Conservation (phyloP, 1,140 invertebrate species). For the Batillaria attramentaria region DNA sequence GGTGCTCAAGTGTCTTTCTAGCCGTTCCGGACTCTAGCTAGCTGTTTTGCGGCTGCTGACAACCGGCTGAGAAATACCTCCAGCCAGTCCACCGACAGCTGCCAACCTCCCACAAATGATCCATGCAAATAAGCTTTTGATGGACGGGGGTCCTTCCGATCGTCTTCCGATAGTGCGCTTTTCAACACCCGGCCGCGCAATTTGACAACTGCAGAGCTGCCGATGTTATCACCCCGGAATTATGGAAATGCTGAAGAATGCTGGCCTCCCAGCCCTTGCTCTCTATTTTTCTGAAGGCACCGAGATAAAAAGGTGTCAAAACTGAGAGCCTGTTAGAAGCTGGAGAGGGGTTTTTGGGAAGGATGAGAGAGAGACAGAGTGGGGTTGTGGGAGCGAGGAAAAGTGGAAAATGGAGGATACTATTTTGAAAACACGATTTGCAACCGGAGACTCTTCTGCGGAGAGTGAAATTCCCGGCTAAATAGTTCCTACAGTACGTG, state of each 20-base stretch:
- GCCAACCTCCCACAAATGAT: conserved; percentile 29
- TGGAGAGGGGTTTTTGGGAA: neutral
- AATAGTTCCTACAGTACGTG: no score
- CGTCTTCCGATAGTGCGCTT: neutral
- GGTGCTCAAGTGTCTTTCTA: no score
- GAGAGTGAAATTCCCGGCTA: neutral
- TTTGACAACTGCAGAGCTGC: conserved; percentile 31
- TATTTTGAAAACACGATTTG: conserved; percentile 7
- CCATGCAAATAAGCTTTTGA: conserved; percentile 36
- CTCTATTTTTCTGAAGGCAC: neutral
- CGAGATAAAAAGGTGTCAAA: conserved; percentile 27
- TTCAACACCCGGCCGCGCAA: conserved; percentile 27
- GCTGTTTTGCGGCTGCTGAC: no score
- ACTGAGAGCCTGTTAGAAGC: conserved; percentile 19
- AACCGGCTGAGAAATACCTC: no score
- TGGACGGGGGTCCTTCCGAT: conserved; percentile 26
- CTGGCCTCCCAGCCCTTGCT: neutral
- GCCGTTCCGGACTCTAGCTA: no score
- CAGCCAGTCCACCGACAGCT: no score
- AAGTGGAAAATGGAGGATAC: neutral
- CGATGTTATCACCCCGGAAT: conserved; percentile 28
- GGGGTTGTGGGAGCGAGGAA: neutral
- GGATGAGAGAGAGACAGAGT: neutral
- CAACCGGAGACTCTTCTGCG: neutral
- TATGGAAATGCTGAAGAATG: conserved; percentile 24